Conservation (phyloP, 1,140 invertebrate genomes). For the Hycleus cichorii region DNA sequence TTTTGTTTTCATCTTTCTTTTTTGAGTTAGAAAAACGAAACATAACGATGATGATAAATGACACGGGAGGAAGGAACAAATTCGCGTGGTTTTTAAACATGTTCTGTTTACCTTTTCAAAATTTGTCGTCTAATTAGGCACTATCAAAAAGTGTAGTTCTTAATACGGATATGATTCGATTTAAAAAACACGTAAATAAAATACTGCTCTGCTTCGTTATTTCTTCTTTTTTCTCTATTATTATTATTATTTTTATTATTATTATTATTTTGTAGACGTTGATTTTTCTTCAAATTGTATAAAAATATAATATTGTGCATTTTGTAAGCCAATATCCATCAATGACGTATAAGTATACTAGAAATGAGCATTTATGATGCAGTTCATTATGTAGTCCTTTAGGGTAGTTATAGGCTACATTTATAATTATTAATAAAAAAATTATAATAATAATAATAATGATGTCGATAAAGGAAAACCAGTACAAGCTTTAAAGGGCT, state of each 20-base stretch:
- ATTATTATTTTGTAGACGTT: too few relatives aligned
- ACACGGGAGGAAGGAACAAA: not conserved
- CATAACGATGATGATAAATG: too few relatives aligned
- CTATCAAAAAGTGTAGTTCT: conserved; percentile 31
- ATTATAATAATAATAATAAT: too few relatives aligned
- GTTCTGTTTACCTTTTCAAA: too few relatives aligned
- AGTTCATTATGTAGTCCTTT: too few relatives aligned
- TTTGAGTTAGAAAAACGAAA: not conserved
- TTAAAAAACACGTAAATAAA: conserved; percentile 39
- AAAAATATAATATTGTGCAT: conserved; percentile 43
- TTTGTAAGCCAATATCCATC: conserved; percentile 36
- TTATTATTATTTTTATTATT: too few relatives aligned
- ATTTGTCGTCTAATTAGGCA: conserved; percentile 25
- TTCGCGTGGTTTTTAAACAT: not conserved
- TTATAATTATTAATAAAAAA: too few relatives aligned
- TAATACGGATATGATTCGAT: conserved; percentile 35
- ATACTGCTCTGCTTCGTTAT: conserved; percentile 33
- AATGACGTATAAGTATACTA: conserved; percentile 30
- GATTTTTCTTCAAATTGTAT: conserved; percentile 29
- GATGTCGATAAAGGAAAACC: too few relatives aligned
- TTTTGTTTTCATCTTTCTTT: conserved; percentile 1
- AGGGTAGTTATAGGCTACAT: too few relatives aligned
- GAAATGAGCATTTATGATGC: conserved; percentile 33
- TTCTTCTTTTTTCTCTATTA: conserved; percentile 27
- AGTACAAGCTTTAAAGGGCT: conserved; percentile 20